Conservation (phyloP, 2,888 invertebrate species). For the Lampropteryx suffumata region DNA sequence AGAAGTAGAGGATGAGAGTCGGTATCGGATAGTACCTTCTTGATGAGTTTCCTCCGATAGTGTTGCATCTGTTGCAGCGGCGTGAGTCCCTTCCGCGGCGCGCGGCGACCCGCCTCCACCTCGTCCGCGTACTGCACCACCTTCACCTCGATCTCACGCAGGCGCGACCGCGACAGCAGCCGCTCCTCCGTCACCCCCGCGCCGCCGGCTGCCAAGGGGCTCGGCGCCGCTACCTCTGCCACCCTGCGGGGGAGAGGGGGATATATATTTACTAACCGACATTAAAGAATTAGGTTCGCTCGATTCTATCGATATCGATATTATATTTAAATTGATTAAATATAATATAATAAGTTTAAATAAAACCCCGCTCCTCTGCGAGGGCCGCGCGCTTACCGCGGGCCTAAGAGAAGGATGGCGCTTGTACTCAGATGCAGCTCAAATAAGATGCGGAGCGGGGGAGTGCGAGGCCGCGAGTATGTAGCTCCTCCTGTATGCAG, state of each 20-base stretch:
- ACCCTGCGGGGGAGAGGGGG: not conserved
- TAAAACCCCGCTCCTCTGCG: no score
- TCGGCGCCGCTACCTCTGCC: no score
- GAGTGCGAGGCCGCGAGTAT: no score
- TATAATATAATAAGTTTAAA: no score
- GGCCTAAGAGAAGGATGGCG: no score
- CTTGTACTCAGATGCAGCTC: no score
- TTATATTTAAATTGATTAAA: no score
- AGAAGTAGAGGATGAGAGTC: no score
- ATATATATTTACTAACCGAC: not conserved
- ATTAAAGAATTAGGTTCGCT: not conserved
- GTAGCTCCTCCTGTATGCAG: no score
- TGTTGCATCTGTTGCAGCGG: slow-evolving; percentile 93
- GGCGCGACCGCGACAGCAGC: slow-evolving; percentile 86
- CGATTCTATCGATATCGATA: no score
- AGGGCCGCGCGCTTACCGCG: not conserved
- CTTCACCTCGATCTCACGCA: slow-evolving; percentile 97
- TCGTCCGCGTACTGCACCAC: slow-evolving; percentile 98
- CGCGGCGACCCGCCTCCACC: slow-evolving; percentile 92
- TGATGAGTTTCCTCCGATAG: slow-evolving; percentile 93
- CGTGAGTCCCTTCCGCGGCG: slow-evolving; percentile 88
- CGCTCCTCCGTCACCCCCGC: slow-evolving; percentile 48
- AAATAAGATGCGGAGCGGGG: no score
- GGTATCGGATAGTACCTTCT: no score
- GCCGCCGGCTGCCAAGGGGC: not conserved